A percentile compares a stretch with the other conserved stretches of the same genome.
Evolutionary conservation across 2,888 invertebrate genomes (phyloP).

Genomic region (Pedicia rivosa): DNA sequence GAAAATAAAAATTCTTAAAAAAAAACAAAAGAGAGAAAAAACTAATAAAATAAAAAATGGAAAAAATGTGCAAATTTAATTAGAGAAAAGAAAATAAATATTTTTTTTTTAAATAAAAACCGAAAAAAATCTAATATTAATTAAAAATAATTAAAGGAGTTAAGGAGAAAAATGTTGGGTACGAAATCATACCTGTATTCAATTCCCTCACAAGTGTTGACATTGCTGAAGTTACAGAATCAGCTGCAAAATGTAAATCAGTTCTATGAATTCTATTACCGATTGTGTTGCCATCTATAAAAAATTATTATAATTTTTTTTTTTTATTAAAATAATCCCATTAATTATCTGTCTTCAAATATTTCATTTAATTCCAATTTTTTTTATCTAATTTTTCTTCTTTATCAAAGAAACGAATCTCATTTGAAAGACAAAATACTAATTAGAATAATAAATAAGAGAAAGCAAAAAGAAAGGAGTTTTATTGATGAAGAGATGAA

Average conservation of each 20-base stretch:
- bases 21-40: conserved; percentile 7
- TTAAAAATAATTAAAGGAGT: conserved; percentile 1
- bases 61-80: too few species aligned
- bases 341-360: conserved; percentile 1
- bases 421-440: too few species aligned
- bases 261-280: conserved; percentile 44
- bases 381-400: too few species aligned
- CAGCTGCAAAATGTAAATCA: conserved; percentile 87
- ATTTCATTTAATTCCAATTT: too few species aligned
- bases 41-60: not conserved
- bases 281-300: conserved; percentile 10
- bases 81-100: too few species aligned
- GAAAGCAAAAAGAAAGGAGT: too few species aligned
- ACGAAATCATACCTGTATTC: conserved; percentile 50
- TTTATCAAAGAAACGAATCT: too few species aligned
- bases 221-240: conserved; percentile 97
- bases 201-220: conserved; percentile 91
- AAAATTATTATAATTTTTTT: conserved; percentile 8
- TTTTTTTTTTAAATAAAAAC: too few species aligned
- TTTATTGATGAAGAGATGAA: too few species aligned
- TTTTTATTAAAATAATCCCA: conserved; percentile 2
- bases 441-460: too few species aligned
- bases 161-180: not conserved
- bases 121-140: conserved; percentile 7
- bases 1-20: too few species aligned